A percentile compares a stretch with the other conserved stretches of the same genome.
phyloP scores from a whole-genome alignment of 2,888 invertebrate species.

The Vanessa cardui region DNA sequence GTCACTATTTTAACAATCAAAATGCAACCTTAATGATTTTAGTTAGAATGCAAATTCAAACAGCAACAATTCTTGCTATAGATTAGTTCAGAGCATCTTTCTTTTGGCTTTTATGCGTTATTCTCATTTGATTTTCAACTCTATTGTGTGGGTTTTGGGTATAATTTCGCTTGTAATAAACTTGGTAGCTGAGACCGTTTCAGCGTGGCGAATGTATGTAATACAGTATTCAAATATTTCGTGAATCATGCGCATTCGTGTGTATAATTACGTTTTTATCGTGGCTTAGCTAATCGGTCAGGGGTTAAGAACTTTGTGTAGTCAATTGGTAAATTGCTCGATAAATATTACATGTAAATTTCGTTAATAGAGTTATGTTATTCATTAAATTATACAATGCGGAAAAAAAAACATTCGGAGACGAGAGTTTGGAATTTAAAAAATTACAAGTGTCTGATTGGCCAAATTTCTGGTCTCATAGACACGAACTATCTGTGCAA shows the following conservation, averaged over 20 bases:
- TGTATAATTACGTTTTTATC: constrained; percentile 73
- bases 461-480: too few relatives aligned
- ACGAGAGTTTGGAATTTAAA: too few relatives aligned
- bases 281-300: constrained; percentile 61
- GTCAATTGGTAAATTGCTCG: constrained; percentile 22
- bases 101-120: constrained; percentile 55
- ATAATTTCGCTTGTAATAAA: constrained; percentile 38
- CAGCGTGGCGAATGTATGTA: constrained; percentile 59
- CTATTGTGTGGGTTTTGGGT: constrained; percentile 27
- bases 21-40: constrained; percentile 45
- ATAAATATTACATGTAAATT: neutral
- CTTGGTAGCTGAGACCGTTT: constrained; percentile 50
- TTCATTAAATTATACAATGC: neutral
- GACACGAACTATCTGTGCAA: too few relatives aligned
- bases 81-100: constrained; percentile 56
- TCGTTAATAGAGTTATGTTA: neutral
- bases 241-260: constrained; percentile 73
- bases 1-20: constrained; percentile 48
- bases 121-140: constrained; percentile 40
- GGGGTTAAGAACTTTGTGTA: constrained; percentile 51
- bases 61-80: constrained; percentile 42
- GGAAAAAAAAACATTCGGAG: neutral
- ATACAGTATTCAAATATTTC: constrained; percentile 70
- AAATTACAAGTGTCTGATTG: too few relatives aligned
- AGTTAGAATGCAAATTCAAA: constrained; percentile 37